A percentile compares a stretch with the other conserved stretches of the same genome.
Conservation (phyloP, 1,140 invertebrate genomes). For the Pseudomyrmex pallidus region DNA sequence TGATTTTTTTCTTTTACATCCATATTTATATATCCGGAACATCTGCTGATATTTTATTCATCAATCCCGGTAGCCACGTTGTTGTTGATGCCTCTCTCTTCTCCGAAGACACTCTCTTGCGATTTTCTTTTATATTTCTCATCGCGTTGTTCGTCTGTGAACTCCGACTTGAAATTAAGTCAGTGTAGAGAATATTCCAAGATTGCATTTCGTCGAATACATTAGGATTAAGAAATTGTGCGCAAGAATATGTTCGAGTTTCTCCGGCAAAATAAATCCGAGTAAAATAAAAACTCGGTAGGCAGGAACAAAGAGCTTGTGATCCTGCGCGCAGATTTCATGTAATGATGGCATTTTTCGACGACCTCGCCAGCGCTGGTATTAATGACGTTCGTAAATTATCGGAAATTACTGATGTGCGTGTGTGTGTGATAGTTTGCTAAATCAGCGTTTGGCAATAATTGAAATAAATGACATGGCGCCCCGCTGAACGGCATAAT, state of each 20-base stretch:
- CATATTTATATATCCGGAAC: conserved; percentile 43
- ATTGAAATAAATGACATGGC: conserved; percentile 76
- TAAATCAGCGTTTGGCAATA: conserved; percentile 75
- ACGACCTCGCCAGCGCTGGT: background rate
- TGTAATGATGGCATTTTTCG: conserved; percentile 15
- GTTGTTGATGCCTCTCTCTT: background rate
- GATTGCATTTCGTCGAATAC: background rate
- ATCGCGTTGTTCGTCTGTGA: no score
- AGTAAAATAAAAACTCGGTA: background rate
- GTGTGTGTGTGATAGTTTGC: conserved; percentile 11
- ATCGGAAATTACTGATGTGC: conserved; percentile 37
- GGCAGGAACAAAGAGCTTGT: background rate
- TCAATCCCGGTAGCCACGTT: background rate
- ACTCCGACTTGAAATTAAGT: no score
- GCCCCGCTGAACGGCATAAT: conserved; percentile 68
- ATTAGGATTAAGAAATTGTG: background rate
- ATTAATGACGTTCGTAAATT: conserved; percentile 67
- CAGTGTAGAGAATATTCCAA: background rate
- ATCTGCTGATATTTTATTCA: conserved; percentile 52
- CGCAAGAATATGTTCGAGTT: no score
- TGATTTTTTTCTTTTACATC: conserved; percentile 13
- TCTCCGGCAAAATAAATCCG: no score
- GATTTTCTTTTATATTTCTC: background rate
- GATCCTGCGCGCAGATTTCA: background rate
- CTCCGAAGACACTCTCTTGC: background rate